Evolutionary conservation across 2,797 vertebrate genomes (phyloP).

Genomic region (Poecilia velifera): DNA sequence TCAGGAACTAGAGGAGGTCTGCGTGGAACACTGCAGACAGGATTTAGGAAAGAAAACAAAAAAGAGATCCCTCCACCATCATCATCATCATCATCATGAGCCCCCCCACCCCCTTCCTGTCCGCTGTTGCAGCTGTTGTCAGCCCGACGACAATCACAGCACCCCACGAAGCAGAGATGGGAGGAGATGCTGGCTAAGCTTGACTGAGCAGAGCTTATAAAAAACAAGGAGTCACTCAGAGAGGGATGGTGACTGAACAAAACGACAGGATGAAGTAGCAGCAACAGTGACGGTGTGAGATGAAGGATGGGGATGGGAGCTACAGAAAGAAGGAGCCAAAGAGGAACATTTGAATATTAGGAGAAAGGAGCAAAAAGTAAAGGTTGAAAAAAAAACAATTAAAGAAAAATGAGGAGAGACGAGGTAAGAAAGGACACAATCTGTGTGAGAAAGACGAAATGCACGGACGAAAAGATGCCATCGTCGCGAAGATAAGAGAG

Average conservation of each 20-base stretch:
- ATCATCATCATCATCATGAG: not conserved
- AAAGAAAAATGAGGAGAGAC: slow-evolving; percentile 2
- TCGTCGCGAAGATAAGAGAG: slow-evolving; percentile 55
- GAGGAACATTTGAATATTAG: slow-evolving; percentile 40
- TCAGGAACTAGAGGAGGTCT: slow-evolving; percentile 11
- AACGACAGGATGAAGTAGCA: slow-evolving; percentile 33
- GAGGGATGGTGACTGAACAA: slow-evolving; percentile 16
- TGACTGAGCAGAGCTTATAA: slow-evolving; percentile 18
- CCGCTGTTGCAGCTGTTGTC: slow-evolving; percentile 73
- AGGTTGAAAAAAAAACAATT: not conserved
- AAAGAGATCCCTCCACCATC: slow-evolving; percentile 10
- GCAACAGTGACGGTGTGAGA: slow-evolving; percentile 40
- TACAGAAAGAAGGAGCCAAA: slow-evolving; percentile 51
- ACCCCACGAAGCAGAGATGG: slow-evolving; percentile 57
- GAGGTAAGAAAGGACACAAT: slow-evolving; percentile 21
- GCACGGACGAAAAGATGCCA: slow-evolving; percentile 61
- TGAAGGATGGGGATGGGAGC: slow-evolving; percentile 43
- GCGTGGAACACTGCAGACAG: slow-evolving; percentile 30
- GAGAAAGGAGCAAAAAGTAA: slow-evolving; percentile 31
- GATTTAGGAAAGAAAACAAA: slow-evolving; percentile 10
- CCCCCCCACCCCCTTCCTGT: slow-evolving; percentile 39
- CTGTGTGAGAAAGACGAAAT: slow-evolving; percentile 28
- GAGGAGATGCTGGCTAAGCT: slow-evolving; percentile 41
- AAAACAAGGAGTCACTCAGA: slow-evolving; percentile 45
- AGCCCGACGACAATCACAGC: slow-evolving; percentile 60